These are phyloP conservation scores for Apistogramma diplotaenia DNA, from an alignment of 2,113 vertebrate genomes.

Conservation along the genomic window DNA sequence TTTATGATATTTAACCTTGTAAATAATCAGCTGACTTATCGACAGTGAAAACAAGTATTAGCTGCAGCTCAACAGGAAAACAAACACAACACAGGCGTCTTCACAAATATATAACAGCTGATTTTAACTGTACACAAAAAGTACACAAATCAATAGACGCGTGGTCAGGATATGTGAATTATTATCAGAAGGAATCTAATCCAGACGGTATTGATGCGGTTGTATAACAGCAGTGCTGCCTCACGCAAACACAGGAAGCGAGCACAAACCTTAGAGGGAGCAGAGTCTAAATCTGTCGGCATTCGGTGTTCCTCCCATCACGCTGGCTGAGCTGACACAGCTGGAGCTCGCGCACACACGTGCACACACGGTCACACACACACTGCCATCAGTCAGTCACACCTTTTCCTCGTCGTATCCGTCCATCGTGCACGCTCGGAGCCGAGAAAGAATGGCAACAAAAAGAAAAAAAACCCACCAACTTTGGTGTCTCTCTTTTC, in stretches of 20 bases:
- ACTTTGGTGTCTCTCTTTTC: slow-evolving; percentile 40
- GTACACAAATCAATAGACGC: neutral
- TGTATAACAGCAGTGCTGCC: neutral
- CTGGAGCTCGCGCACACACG: slow-evolving; percentile 12
- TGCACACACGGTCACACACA: neutral
- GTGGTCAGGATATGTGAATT: neutral
- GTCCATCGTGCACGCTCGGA: slow-evolving; percentile 17
- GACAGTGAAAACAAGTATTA: neutral
- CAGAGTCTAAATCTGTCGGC: slow-evolving; percentile 16
- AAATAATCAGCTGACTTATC: neutral
- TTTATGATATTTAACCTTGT: neutral
- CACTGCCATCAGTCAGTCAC: slow-evolving; percentile 21
- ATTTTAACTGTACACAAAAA: neutral
- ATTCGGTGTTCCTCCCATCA: slow-evolving; percentile 25
- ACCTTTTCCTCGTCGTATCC: slow-evolving; percentile 15
- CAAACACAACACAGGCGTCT: neutral
- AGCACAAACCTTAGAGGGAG: slow-evolving; percentile 53
- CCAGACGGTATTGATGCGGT: neutral
- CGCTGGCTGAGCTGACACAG: slow-evolving; percentile 2
- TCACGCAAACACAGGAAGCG: neutral
- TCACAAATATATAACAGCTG: neutral
- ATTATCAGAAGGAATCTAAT: neutral
- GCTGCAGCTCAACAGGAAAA: neutral
- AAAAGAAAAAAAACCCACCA: slow-evolving; percentile 32
- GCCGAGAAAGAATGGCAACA: slow-evolving; percentile 16